Conservation (phyloP, 2,888 invertebrate species). For the Biston betularia region DNA sequence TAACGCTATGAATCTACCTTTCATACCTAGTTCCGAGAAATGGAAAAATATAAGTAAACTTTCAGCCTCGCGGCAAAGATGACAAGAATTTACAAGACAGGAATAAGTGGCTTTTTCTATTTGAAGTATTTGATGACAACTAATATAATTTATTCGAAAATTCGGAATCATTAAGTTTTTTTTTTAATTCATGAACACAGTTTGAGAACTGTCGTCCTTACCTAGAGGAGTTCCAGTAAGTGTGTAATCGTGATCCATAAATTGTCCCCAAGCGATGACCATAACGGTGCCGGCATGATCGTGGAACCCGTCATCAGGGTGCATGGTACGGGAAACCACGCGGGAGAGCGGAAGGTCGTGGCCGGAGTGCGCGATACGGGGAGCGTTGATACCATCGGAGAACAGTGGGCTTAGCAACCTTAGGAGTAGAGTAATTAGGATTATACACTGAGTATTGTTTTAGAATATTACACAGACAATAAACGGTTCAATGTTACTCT, state of each 20-base stretch:
- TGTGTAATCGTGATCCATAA: constrained; percentile 97
- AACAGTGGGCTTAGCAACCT: constrained; percentile 93
- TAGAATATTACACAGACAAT: too few species aligned
- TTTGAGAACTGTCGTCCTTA: constrained; percentile 66
- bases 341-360: constrained; percentile 92
- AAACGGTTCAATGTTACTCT: too few species aligned
- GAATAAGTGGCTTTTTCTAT: too few species aligned
- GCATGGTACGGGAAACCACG: constrained; percentile 95
- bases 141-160: too few species aligned
- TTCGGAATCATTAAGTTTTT: too few species aligned
- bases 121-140: too few species aligned
- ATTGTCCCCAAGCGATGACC: constrained; percentile 98
- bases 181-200: not conserved
- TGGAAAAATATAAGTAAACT: too few species aligned
- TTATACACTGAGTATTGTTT: not conserved
- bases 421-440: constrained; percentile 39
- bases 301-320: constrained; percentile 96
- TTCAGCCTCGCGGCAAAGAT: too few species aligned
- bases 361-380: constrained; percentile 92
- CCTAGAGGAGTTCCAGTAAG: constrained; percentile 95
- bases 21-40: too few species aligned
- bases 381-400: constrained; percentile 94
- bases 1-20: too few species aligned
- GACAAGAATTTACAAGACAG: too few species aligned
- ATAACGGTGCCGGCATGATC: constrained; percentile 97